Percentiles rank a stretch among this genome's conserved stretches.
These are phyloP conservation scores for Pangasius macronema DNA, from an alignment of 2,797 vertebrate species.

Conservation along the genomic window DNA sequence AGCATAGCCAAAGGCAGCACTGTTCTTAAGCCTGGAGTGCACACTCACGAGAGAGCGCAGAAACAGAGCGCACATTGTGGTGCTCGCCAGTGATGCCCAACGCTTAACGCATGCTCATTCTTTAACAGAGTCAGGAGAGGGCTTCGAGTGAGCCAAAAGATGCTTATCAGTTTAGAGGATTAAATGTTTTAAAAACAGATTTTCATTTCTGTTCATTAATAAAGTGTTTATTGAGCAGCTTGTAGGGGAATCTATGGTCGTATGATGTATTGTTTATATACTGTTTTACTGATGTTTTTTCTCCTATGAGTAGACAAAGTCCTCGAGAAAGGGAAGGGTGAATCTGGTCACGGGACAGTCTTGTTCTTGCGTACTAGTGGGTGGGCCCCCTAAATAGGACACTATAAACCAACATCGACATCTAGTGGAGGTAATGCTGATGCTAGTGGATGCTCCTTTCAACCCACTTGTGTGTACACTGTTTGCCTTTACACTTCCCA, in stretches of 20 bases:
- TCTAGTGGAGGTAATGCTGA: conserved; percentile 58
- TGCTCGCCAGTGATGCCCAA: conserved; percentile 27
- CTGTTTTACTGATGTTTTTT: neutral
- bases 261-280: conserved; percentile 4
- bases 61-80: conserved; percentile 60
- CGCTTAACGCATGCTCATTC: conserved; percentile 25
- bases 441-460: neutral
- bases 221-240: neutral
- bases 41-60: conserved; percentile 37
- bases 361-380: neutral
- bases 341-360: conserved; percentile 4
- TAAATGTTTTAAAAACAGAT: neutral
- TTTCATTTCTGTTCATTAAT: neutral
- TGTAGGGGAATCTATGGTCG: neutral
- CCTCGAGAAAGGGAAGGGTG: neutral
- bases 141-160: conserved; percentile 18
- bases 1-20: conserved; percentile 63
- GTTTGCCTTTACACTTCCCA: neutral
- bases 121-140: conserved; percentile 13
- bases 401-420: conserved; percentile 48
- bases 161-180: conserved; percentile 4
- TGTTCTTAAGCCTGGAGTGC: conserved; percentile 55
- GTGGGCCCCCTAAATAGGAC: conserved; percentile 6
- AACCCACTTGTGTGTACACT: neutral
- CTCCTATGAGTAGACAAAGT: neutral